Evolutionary conservation across 1,140 invertebrate genomes (phyloP).

Genomic region (Cyrtorhinus lividipennis): DNA sequence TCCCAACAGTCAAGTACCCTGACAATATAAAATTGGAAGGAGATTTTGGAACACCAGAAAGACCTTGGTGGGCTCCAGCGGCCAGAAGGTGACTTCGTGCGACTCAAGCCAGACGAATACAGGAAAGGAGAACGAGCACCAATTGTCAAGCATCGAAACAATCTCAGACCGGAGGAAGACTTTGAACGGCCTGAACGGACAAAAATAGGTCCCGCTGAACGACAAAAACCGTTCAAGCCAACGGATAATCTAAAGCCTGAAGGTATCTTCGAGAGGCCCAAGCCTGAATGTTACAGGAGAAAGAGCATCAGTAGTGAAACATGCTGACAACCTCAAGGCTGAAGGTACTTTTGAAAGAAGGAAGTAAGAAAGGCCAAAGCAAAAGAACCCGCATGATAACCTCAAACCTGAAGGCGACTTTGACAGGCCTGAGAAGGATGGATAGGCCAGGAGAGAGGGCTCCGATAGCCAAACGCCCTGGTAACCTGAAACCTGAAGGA

Average conservation of each 20-base stretch:
- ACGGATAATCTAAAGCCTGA: conserved; percentile 46
- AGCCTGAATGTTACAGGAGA: conserved; percentile 32
- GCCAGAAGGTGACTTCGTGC: conserved; percentile 33
- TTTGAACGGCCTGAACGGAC: conserved; percentile 29
- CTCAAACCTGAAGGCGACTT: conserved; percentile 46
- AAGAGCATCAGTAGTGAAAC: conserved; percentile 40
- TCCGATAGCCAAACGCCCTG: conserved; percentile 29
- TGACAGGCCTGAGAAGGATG: conserved; percentile 29
- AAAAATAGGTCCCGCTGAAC: conserved; percentile 29
- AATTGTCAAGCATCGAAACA: conserved; percentile 35
- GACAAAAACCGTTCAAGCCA: conserved; percentile 29
- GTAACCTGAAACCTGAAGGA: conserved; percentile 46
- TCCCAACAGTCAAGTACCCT: conserved; percentile 33
- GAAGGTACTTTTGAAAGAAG: conserved; percentile 34
- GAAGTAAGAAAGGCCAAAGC: conserved; percentile 30
- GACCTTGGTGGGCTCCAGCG: too few species aligned
- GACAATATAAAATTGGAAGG: conserved; percentile 37
- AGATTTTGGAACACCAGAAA: conserved; percentile 32
- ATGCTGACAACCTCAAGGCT: conserved; percentile 42
- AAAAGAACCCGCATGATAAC: conserved; percentile 44
- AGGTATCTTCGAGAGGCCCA: conserved; percentile 36
- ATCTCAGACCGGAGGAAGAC: conserved; percentile 45
- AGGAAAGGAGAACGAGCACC: conserved; percentile 25
- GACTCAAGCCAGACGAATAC: conserved; percentile 19
- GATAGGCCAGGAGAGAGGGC: conserved; percentile 24